phyloP scores from a whole-genome alignment of 64 coral and sea anemone species.

The Stichodactyla helianthus region DNA sequence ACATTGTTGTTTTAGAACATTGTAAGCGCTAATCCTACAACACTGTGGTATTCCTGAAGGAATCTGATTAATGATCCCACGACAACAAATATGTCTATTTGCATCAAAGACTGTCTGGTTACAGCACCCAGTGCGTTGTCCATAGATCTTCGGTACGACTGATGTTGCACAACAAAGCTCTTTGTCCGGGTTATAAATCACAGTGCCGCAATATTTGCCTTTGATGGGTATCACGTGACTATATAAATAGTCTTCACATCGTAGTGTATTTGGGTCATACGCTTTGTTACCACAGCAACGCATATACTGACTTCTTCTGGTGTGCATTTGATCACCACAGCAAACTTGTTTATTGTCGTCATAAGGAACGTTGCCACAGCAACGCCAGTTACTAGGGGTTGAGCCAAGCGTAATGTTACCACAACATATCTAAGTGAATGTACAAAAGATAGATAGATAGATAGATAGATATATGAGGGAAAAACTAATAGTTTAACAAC shows the following conservation, averaged over 20 bases:
- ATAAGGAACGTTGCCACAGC: conserved; percentile 12
- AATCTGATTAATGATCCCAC: not conserved
- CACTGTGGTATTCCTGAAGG: conserved; percentile 28
- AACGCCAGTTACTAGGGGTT: not conserved
- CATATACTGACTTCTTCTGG: not conserved
- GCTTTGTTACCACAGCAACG: conserved; percentile 20
- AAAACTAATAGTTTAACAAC: too few relatives aligned
- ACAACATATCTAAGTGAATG: not conserved
- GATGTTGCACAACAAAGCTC: not conserved
- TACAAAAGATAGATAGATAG: too few relatives aligned
- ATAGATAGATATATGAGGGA: too few relatives aligned
- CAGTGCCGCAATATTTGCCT: not conserved
- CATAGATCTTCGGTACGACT: not conserved
- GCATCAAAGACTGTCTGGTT: not conserved
- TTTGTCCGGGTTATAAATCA: not conserved
- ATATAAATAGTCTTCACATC: conserved; percentile 12
- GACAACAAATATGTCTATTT: not conserved
- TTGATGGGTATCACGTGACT: not conserved
- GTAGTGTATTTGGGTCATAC: not conserved
- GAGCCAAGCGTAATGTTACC: not conserved
- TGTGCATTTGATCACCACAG: not conserved
- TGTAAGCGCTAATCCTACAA: not conserved
- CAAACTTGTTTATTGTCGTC: not conserved
- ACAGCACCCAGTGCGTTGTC: not conserved
- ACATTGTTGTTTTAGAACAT: not conserved